Conservation (phyloP, 2,113 vertebrate genomes). For the Ibidorhyncha struthersii region DNA sequence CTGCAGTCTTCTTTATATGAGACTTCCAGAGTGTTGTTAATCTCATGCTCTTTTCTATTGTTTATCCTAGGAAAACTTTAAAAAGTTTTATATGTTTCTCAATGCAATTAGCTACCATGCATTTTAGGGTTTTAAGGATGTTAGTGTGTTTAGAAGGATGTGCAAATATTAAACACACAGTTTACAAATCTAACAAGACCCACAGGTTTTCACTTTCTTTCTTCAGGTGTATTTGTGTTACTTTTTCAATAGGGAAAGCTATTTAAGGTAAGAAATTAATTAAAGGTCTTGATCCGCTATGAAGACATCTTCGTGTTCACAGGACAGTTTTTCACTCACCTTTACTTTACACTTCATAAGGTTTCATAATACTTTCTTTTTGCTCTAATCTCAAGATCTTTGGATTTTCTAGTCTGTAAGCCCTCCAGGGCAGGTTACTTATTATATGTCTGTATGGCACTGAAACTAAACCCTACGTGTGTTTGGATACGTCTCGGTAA, state of each 20-base stretch:
- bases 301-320: not conserved
- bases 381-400: not conserved
- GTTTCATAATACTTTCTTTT: not conserved
- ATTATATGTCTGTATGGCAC: not conserved
- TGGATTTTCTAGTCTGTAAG: not conserved
- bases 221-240: not conserved
- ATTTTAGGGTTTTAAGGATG: not conserved
- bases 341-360: not conserved
- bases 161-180: not conserved
- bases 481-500: not conserved
- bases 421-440: not conserved
- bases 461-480: not conserved
- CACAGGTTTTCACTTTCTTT: not conserved
- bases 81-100: not conserved
- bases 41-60: not conserved
- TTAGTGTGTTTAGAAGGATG: not conserved
- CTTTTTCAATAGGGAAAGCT: constrained; percentile 1
- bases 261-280: not conserved
- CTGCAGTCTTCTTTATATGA: not conserved
- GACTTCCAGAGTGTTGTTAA: not conserved
- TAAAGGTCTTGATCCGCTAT: not conserved
- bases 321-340: not conserved
- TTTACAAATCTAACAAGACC: not conserved
- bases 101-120: not conserved
- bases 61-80: not conserved